A percentile compares a stretch with the other conserved stretches of the same genome.
Conservation (phyloP, 2,888 invertebrate genomes). For the Eupsilia transversa region DNA sequence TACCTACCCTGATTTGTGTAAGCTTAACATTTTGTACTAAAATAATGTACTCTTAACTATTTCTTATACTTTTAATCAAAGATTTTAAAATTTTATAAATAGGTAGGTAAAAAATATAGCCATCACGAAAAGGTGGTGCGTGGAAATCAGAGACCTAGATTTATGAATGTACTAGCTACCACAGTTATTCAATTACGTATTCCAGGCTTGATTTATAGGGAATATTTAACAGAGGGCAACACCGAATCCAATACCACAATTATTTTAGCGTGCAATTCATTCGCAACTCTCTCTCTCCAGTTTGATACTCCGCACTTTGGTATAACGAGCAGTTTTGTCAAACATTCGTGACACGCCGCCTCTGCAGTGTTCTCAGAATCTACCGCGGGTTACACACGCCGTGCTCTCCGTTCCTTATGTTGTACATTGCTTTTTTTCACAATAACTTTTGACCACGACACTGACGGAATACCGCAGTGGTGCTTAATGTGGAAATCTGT, state of each 20-base stretch:
- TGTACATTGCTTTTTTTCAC: constrained; percentile 39
- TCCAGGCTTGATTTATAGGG: constrained; percentile 42
- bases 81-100: background rate
- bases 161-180: constrained; percentile 23
- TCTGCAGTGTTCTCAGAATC: constrained; percentile 28
- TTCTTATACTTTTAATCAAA: background rate
- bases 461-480: constrained; percentile 29
- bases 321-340: constrained; percentile 69
- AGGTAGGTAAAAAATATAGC: background rate
- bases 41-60: background rate
- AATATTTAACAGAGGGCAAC: constrained; percentile 42
- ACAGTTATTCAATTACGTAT: constrained; percentile 46
- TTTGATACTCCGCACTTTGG: constrained; percentile 53
- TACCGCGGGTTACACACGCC: constrained; percentile 11
- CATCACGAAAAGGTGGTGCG: background rate
- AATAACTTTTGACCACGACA: constrained; percentile 26
- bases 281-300: constrained; percentile 36
- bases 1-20: background rate
- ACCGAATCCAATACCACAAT: constrained; percentile 48
- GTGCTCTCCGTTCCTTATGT: constrained; percentile 21
- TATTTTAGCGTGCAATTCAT: constrained; percentile 39
- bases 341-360: constrained; percentile 64
- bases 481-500: constrained; percentile 25
- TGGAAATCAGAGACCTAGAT: constrained; percentile 13
- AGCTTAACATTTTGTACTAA: background rate